Evolutionary conservation across 2,113 vertebrate species (phyloP).

Genomic region (Sinosuthora webbiana): DNA sequence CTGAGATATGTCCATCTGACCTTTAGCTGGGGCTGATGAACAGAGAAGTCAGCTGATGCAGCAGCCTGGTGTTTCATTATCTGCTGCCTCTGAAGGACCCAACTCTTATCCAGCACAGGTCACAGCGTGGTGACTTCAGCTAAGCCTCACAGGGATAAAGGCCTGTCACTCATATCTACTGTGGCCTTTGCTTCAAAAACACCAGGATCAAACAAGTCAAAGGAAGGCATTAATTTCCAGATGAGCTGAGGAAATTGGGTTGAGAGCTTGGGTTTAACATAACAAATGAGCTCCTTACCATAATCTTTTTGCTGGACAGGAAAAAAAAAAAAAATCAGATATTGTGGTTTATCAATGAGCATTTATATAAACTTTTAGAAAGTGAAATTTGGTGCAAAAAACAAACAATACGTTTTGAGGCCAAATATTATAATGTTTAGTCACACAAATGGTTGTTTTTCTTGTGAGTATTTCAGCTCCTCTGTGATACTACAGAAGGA

Average conservation of each 20-base stretch:
- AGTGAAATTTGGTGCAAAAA: neutral
- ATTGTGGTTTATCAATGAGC: neutral
- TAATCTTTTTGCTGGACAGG: neutral
- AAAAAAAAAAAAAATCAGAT: neutral
- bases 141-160: neutral
- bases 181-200: constrained; percentile 22
- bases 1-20: neutral
- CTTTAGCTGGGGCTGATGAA: neutral
- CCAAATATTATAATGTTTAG: neutral
- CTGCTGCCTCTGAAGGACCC: neutral
- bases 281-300: neutral
- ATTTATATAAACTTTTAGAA: neutral
- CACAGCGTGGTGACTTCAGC: constrained; percentile 17
- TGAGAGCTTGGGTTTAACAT: neutral
- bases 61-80: neutral
- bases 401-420: neutral
- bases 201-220: constrained; percentile 30
- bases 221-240: constrained; percentile 11
- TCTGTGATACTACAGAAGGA: neutral
- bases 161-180: neutral
- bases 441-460: neutral
- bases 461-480: neutral
- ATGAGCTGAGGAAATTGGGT: neutral
- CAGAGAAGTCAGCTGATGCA: neutral
- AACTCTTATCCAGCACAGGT: neutral